A percentile compares a stretch with the other conserved stretches of the same genome.
Conservation (phyloP, 2,113 vertebrate species). For the Zapus hudsonius region DNA sequence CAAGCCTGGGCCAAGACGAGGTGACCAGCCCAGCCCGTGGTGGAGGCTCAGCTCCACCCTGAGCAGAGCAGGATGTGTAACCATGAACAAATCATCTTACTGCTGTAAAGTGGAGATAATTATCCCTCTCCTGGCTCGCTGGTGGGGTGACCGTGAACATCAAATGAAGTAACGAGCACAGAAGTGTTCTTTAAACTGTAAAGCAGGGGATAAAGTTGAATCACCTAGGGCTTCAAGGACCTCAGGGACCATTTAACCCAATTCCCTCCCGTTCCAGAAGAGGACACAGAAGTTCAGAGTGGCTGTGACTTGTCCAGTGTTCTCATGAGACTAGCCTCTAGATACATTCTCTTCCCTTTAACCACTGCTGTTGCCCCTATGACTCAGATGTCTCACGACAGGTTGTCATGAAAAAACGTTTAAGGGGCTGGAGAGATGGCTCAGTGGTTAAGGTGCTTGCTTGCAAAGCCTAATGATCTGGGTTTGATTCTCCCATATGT, state of each 20-base stretch:
- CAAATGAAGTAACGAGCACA: background rate
- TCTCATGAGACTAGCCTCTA: background rate
- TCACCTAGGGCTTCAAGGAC: background rate
- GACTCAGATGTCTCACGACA: constrained; percentile 31
- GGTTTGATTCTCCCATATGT: too few relatives aligned
- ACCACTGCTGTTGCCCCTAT: background rate
- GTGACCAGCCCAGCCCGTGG: too few relatives aligned
- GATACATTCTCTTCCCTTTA: background rate
- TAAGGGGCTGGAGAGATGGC: too few relatives aligned
- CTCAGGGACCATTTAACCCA: background rate
- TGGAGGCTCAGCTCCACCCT: background rate
- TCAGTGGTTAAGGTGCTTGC: too few relatives aligned
- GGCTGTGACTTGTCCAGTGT: background rate
- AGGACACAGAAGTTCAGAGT: constrained; percentile 48
- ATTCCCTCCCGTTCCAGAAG: background rate
- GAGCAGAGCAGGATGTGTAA: too few relatives aligned
- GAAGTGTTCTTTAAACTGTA: background rate
- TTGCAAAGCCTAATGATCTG: too few relatives aligned
- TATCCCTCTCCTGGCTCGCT: background rate
- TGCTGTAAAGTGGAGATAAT: background rate
- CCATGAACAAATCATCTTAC: background rate
- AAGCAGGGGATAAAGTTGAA: background rate
- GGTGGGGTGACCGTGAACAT: background rate
- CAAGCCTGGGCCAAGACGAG: background rate
- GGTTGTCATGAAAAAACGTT: background rate